Evolutionary conservation across 2,113 vertebrate species (phyloP).

Genomic region (Ahaetulla prasina): DNA sequence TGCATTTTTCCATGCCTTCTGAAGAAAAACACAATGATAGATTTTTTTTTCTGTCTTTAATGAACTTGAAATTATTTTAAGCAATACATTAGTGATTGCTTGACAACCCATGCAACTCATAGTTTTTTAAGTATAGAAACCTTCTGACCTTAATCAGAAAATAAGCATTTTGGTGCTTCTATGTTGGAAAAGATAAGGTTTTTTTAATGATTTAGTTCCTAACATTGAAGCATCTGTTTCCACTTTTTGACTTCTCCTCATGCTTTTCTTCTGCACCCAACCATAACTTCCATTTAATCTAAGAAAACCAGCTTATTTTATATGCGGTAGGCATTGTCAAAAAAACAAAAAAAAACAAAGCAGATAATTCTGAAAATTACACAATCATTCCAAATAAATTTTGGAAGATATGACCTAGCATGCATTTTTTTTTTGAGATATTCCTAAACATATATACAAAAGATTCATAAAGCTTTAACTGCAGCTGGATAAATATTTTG

Average conservation of each 20-base stretch:
- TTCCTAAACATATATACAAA: not conserved
- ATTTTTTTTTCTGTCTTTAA: not conserved
- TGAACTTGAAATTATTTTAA: not conserved
- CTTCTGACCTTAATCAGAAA: not conserved
- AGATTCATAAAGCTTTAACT: not conserved
- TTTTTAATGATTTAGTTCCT: slow-evolving; percentile 29
- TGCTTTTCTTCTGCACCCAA: slow-evolving; percentile 6
- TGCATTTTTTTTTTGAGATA: not conserved
- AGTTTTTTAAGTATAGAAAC: not conserved
- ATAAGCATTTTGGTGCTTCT: not conserved
- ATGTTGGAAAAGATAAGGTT: not conserved
- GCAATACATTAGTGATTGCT: not conserved
- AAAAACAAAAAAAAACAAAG: not conserved
- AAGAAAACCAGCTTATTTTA: not conserved
- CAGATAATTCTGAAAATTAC: not conserved
- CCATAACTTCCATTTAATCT: not conserved
- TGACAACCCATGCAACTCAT: not conserved
- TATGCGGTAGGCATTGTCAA: not conserved
- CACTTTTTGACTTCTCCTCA: not conserved
- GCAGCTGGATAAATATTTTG: slow-evolving; percentile 23
- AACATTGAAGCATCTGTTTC: slow-evolving; percentile 5
- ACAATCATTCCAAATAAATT: not conserved
- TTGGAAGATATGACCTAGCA: not conserved
- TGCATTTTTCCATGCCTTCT: not conserved
- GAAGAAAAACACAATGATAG: not conserved